A percentile compares a stretch with the other conserved stretches of the same genome.
Evolutionary conservation across 1,140 invertebrate species (phyloP).

Genomic region (Listronotus bonariensis): DNA sequence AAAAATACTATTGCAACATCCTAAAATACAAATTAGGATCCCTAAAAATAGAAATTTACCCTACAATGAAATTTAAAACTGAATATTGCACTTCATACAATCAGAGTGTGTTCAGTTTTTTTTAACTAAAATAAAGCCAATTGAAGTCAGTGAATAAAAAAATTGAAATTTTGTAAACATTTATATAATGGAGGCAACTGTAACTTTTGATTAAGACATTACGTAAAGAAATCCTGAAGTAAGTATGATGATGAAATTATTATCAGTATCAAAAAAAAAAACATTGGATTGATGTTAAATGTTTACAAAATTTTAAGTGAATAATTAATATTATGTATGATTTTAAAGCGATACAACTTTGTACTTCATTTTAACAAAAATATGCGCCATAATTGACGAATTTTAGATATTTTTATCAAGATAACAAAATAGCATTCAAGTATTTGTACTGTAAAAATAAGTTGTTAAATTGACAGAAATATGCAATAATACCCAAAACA

Average conservation of each 20-base stretch:
- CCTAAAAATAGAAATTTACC: slow-evolving; percentile 39
- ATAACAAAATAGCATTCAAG: slow-evolving; percentile 46
- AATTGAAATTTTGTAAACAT: no score
- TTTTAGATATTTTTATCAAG: slow-evolving; percentile 40
- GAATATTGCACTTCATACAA: slow-evolving; percentile 47
- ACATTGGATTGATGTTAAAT: slow-evolving; percentile 26
- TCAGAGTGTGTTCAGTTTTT: slow-evolving; percentile 22
- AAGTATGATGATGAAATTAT: neutral
- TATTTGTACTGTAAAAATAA: slow-evolving; percentile 33
- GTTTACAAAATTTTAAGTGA: slow-evolving; percentile 20
- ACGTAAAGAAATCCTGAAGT: slow-evolving; percentile 1
- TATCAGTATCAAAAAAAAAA: neutral
- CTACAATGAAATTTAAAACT: slow-evolving; percentile 30
- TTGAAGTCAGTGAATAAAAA: slow-evolving; percentile 18
- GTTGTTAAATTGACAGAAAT: slow-evolving; percentile 18
- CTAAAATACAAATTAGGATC: slow-evolving; percentile 40
- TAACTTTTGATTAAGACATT: slow-evolving; percentile 8
- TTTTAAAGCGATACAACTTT: slow-evolving; percentile 52
- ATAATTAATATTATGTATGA: slow-evolving; percentile 41
- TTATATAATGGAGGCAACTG: no score
- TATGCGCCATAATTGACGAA: slow-evolving; percentile 52
- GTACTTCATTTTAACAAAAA: slow-evolving; percentile 55
- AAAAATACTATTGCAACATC: slow-evolving; percentile 28
- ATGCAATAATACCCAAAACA: slow-evolving; percentile 25
- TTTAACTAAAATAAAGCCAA: slow-evolving; percentile 20